Evolutionary conservation across 2,888 invertebrate species (phyloP).

Genomic region (Ochropleura plecta): DNA sequence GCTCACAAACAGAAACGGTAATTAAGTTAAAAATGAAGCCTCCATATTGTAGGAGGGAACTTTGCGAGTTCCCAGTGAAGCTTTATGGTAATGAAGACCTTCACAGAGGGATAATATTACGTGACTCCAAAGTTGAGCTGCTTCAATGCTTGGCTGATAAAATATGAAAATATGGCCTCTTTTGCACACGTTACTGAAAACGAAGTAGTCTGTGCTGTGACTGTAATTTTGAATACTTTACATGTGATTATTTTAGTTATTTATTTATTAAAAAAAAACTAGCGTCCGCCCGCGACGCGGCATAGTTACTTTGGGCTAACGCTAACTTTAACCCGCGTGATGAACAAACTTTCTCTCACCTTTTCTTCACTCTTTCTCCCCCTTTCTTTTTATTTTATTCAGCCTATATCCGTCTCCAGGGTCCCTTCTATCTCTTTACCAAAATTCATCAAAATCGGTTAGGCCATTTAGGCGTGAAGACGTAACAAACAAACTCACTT

Average conservation of each 20-base stretch:
- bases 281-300: too few relatives aligned
- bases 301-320: too few relatives aligned
- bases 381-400: too few relatives aligned
- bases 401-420: too few relatives aligned
- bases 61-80: constrained; percentile 45
- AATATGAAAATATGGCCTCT: constrained; percentile 37
- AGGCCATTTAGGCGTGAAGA: too few relatives aligned
- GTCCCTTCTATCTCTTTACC: too few relatives aligned
- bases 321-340: too few relatives aligned
- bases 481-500: too few relatives aligned
- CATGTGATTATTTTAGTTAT: background rate
- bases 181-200: constrained; percentile 4
- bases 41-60: constrained; percentile 48
- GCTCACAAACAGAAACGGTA: constrained; percentile 43
- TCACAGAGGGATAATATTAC: constrained; percentile 44
- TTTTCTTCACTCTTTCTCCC: too few relatives aligned
- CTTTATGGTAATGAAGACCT: constrained; percentile 62
- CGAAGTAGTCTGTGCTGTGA: background rate
- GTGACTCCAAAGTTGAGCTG: constrained; percentile 27
- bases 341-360: too few relatives aligned
- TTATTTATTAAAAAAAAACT: too few relatives aligned
- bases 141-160: constrained; percentile 35
- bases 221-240: background rate
- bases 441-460: too few relatives aligned
- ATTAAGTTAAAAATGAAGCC: constrained; percentile 50